Conservation (phyloP, 2,888 invertebrate species). For the Leptinotarsa tumamoca region DNA sequence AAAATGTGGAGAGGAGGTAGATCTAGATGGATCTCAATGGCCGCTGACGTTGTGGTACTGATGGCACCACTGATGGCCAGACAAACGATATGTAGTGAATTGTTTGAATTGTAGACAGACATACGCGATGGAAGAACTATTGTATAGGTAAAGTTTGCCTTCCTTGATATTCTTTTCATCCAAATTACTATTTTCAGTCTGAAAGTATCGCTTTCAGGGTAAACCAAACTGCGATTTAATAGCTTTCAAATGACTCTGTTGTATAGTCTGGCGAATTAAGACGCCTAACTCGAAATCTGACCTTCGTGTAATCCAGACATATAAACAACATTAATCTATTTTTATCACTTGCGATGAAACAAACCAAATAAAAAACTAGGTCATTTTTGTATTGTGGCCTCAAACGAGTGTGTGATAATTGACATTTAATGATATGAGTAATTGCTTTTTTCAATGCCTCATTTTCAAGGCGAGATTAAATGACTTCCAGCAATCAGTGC, state of each 20-base stretch:
- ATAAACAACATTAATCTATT: not conserved
- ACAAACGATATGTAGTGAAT: too few species aligned
- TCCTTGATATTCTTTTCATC: not conserved
- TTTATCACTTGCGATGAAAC: constrained; percentile 1
- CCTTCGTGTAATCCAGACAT: not conserved
- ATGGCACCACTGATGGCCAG: too few species aligned
- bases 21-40: too few species aligned
- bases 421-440: not conserved
- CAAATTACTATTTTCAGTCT: not conserved
- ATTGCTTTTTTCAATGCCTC: not conserved
- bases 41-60: too few species aligned
- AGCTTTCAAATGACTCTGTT: not conserved
- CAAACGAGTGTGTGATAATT: not conserved
- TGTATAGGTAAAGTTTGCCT: too few species aligned
- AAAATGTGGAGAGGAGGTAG: too few species aligned
- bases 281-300: not conserved
- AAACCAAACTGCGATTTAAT: not conserved
- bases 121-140: too few species aligned
- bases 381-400: not conserved
- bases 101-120: too few species aligned
- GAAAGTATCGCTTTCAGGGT: not conserved
- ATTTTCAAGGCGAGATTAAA: not conserved
- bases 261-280: not conserved
- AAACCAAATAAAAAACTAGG: not conserved
- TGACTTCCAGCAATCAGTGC: not conserved